Conservation (phyloP, 2,797 vertebrate species). For the Falco berigora region DNA sequence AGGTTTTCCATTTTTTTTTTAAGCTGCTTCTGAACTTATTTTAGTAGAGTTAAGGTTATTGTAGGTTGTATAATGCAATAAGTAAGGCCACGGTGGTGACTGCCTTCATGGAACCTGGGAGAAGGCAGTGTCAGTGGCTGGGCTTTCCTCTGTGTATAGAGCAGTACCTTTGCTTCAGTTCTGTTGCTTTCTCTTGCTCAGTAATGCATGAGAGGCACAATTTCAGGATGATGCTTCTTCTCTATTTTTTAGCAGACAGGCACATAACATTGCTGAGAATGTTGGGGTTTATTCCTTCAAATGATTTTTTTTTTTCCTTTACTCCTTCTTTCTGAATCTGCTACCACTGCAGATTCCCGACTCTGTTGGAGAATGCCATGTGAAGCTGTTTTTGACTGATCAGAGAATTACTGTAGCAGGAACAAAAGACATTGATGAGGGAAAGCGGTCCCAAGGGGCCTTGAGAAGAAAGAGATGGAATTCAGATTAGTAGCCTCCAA, state of each 20-base stretch:
- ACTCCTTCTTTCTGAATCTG: neutral
- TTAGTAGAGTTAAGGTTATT: neutral
- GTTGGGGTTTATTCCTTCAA: neutral
- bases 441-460: neutral
- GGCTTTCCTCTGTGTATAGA: neutral
- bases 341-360: neutral
- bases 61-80: neutral
- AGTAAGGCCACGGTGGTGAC: neutral
- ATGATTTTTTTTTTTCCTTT: neutral
- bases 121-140: neutral
- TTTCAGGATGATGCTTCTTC: neutral
- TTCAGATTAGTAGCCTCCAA: conserved; percentile 38
- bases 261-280: neutral
- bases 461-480: conserved; percentile 38
- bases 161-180: neutral
- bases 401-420: neutral
- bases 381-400: neutral
- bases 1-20: neutral
- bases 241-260: neutral
- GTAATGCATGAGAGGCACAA: neutral
- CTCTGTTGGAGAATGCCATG: neutral
- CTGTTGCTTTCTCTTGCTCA: neutral
- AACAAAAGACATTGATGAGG: neutral
- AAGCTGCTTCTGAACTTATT: neutral
- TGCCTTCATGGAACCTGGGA: neutral